phyloP scores from a whole-genome alignment of 2,888 invertebrate genomes.

The Microctonus aethiopoides region DNA sequence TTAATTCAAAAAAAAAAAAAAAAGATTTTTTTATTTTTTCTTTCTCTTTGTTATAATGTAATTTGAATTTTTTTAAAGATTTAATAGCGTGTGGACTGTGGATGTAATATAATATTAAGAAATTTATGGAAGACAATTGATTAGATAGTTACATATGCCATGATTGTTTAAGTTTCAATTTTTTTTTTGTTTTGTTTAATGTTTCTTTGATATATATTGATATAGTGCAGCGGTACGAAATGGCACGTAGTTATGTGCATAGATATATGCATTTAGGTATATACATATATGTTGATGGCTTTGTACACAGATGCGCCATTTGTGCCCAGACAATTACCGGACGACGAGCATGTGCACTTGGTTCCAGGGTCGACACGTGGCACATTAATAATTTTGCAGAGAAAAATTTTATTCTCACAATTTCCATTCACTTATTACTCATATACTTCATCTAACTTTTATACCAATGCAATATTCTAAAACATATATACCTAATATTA shows the following conservation, averaged over 20 bases:
- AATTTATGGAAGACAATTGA: neutral
- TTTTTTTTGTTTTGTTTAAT: too few relatives aligned
- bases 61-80: neutral
- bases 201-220: too few relatives aligned
- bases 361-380: slow-evolving; percentile 34
- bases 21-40: too few relatives aligned
- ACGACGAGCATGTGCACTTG: slow-evolving; percentile 21
- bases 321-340: slow-evolving; percentile 26
- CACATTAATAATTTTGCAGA: slow-evolving; percentile 32
- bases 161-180: too few relatives aligned
- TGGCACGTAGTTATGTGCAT: slow-evolving; percentile 9
- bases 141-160: too few relatives aligned
- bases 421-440: neutral
- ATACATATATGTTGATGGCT: slow-evolving; percentile 16
- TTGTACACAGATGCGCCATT: slow-evolving; percentile 34
- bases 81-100: neutral
- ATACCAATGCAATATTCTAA: too few relatives aligned
- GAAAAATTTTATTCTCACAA: slow-evolving; percentile 15
- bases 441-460: neutral
- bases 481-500: too few relatives aligned
- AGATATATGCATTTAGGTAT: too few relatives aligned
- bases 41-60: neutral
- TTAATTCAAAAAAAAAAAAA: neutral
- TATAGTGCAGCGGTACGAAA: slow-evolving; percentile 19
- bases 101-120: too few relatives aligned